A percentile compares a stretch with the other conserved stretches of the same genome.
Conservation (phyloP, 2,888 invertebrate species). For the Portevinia maculata region DNA sequence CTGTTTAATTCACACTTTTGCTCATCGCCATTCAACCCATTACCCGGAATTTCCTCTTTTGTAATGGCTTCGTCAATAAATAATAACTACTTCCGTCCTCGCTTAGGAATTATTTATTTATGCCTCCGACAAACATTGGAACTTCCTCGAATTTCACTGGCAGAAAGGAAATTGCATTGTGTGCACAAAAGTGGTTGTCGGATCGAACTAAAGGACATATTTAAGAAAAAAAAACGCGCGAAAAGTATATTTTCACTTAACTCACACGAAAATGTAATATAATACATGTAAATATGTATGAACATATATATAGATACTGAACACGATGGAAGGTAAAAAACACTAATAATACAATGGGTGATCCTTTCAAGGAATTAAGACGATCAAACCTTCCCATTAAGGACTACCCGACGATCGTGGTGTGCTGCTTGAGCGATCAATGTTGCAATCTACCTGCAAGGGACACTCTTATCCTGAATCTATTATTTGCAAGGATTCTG, state of each 20-base stretch:
- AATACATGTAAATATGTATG: no score
- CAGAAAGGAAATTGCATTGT: constrained; percentile 58
- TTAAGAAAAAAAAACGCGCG: constrained; percentile 55
- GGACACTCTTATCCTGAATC: constrained; percentile 56
- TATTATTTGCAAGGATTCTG: constrained; percentile 67
- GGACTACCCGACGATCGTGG: constrained; percentile 31
- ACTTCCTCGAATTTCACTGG: constrained; percentile 66
- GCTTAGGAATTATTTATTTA: constrained; percentile 52
- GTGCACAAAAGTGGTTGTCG: constrained; percentile 29
- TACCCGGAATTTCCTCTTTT: constrained; percentile 52
- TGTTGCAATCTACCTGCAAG: constrained; percentile 68
- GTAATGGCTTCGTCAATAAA: constrained; percentile 55
- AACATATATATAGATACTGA: not conserved
- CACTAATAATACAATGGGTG: constrained; percentile 41
- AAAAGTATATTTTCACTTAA: constrained; percentile 54
- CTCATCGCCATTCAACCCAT: constrained; percentile 56
- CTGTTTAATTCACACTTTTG: constrained; percentile 13
- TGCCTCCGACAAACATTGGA: constrained; percentile 69
- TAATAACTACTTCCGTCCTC: constrained; percentile 66
- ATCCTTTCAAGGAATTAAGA: constrained; percentile 66
- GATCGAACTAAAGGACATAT: constrained; percentile 13
- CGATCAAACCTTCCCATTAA: constrained; percentile 69
- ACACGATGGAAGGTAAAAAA: constrained; percentile 33
- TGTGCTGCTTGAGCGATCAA: constrained; percentile 48
- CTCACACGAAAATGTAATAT: constrained; percentile 24